Conservation (phyloP, 2,113 vertebrate species). For the Podiceps cristatus region DNA sequence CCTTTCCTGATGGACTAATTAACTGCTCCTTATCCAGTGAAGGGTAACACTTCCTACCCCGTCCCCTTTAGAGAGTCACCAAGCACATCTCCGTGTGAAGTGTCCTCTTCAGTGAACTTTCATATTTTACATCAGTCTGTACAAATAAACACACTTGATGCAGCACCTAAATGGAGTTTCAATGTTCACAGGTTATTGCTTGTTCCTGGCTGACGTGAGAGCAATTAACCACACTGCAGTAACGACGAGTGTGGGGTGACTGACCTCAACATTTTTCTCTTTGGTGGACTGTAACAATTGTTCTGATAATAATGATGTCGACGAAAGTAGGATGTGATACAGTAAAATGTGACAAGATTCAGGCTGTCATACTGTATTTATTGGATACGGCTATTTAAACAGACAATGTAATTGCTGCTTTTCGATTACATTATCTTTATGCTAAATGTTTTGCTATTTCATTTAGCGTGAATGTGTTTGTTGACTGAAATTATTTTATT, state of each 20-base stretch:
- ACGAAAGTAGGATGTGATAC: neutral
- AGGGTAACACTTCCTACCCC: neutral
- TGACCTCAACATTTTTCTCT: neutral
- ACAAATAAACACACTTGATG: neutral
- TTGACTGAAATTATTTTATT: neutral
- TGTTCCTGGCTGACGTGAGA: neutral
- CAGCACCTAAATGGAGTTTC: neutral
- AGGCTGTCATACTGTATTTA: neutral
- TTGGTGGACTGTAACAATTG: neutral
- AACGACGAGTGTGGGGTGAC: neutral
- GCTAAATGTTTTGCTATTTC: neutral
- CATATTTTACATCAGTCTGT: neutral
- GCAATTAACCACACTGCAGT: neutral
- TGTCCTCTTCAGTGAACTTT: neutral
- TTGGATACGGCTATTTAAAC: neutral
- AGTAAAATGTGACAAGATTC: neutral
- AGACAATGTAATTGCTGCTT: neutral
- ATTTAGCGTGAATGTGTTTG: neutral
- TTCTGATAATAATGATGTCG: neutral
- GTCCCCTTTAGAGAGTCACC: neutral
- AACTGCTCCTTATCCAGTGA: neutral
- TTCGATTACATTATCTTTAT: neutral
- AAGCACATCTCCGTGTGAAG: neutral
- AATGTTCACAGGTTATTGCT: neutral
- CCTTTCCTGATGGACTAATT: neutral